Evolutionary conservation across 2,113 vertebrate genomes (phyloP), one percentile per base, ranked within the genome.

Genomic region (Sylvilagus bachmani): DNA sequence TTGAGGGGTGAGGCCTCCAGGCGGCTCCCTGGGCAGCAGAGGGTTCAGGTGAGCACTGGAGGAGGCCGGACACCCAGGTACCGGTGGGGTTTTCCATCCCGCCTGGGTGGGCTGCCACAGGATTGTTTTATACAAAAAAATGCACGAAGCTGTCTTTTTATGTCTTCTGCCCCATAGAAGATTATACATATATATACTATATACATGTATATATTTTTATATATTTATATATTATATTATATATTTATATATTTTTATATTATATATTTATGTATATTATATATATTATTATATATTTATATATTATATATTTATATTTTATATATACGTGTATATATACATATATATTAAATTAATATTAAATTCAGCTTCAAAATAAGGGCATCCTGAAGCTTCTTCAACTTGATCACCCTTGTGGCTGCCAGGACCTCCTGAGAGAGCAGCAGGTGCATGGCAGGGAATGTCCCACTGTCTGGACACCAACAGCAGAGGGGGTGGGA

Each of bases 311-410:
- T 79, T 10, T 27, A 61, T 86, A 69, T 61, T n/a, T n/a, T n/a
- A 19, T 44, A 58, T 80, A 38, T 86, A 24, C 38, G 58, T 24
- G 4, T 36, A 44, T 79, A 13, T 27, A 66, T 86, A 69, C 61
- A 19, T 44, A 64, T 80, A 49, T 14, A 21, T 62, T 61, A 44
- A 44, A 44, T 17, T 62, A 38, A 71, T 88, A 69, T 38, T 10
- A 53, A 67, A 33, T 31, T 36, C 14, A 71, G 53, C 14, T 66
- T 84, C 61, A 88, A 90, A 73, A 69, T 90, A 85, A 78, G n/a
- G 44, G 9, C 66, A 44, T 38, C 71, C 85, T 78, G 70, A 85
- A 83, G 25, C 22, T n/a, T 36, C 79, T 78, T 53, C 49, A n/a
- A 6, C 74, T 83, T 25, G 51, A 78, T 31, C 25, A 25, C 33